phyloP scores from a whole-genome alignment of 2,113 vertebrate species.

The Barnardius zonarius region DNA sequence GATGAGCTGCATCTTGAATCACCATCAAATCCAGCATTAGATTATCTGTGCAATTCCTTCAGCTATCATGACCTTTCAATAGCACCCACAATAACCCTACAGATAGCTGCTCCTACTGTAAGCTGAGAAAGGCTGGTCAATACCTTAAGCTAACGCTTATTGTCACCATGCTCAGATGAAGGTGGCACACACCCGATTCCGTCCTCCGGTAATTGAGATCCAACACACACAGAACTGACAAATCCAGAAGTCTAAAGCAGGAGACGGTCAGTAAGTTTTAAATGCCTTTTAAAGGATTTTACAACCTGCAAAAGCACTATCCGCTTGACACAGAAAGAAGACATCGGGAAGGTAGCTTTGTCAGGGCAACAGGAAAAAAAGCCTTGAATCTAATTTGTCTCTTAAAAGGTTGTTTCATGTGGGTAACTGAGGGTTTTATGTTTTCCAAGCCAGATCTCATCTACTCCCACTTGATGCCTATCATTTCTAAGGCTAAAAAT shows the following conservation, averaged over 20 bases:
- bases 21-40: background rate
- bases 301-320: background rate
- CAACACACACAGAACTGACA: background rate
- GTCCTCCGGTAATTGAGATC: background rate
- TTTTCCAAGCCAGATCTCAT: background rate
- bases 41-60: background rate
- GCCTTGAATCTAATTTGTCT: background rate
- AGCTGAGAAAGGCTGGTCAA: background rate
- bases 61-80: fast-evolving
- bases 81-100: background rate
- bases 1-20: background rate
- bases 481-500: background rate
- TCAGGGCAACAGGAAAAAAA: slow-evolving; percentile 8
- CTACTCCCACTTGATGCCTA: background rate
- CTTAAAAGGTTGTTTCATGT: background rate
- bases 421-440: background rate
- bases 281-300: background rate
- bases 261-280: background rate
- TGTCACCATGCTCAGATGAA: fast-evolving
- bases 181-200: fast-evolving
- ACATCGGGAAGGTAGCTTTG: background rate
- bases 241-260: background rate
- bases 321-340: background rate
- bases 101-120: fast-evolving
- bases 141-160: too few relatives aligned